Evolutionary conservation across 2,888 invertebrate species (phyloP), one percentile per base, ranked within the genome.

Genomic region (Archaeoteleia sp.): DNA sequence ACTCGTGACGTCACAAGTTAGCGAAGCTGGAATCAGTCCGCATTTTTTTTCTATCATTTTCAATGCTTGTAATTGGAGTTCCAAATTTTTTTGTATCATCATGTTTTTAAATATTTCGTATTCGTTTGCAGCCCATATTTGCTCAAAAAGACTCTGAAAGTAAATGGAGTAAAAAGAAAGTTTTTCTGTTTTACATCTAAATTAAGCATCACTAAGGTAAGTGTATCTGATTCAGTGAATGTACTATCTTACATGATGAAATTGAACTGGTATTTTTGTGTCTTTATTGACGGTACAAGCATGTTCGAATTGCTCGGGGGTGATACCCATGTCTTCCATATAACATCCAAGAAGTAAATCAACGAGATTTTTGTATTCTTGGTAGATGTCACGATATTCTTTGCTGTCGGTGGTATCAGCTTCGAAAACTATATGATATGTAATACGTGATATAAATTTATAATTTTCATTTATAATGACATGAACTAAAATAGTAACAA

Each of bases 61-160:
- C 72, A 95, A 85, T 0, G 95, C 95, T 88, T 97, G 93, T 66
- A 97, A 86, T 82, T 97, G 97, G 25, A 97, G 87, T 80, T 96
- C 96, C 14, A 96, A 91, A 84, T 97, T 97, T 78, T 95, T 92
- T 82, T 95, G 94, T 4, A 92, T 93, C 97, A 97, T 97, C 92
- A 97, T 93, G 67, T 93, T 90, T 57, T 93, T 92, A 82, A 97
- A 97, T 85, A 96, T 93, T 70, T 92, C 91, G 76, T 92, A 94
- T 85, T 97, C 95, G 80, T 96, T 96, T 0, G 96, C 96, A 0
- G 97, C 96, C 94, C 96, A 94, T 62, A 97, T 94, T 88, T 94
- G 91, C 75, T 92, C 91, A 77, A 92, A 89, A 15, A 90, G 82
- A 67, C 87, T 87, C 89, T 90, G 73, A 20, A 54, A 54, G 12